phyloP scores from a whole-genome alignment of 1,140 invertebrate genomes.

The Lepidurus packardi region DNA sequence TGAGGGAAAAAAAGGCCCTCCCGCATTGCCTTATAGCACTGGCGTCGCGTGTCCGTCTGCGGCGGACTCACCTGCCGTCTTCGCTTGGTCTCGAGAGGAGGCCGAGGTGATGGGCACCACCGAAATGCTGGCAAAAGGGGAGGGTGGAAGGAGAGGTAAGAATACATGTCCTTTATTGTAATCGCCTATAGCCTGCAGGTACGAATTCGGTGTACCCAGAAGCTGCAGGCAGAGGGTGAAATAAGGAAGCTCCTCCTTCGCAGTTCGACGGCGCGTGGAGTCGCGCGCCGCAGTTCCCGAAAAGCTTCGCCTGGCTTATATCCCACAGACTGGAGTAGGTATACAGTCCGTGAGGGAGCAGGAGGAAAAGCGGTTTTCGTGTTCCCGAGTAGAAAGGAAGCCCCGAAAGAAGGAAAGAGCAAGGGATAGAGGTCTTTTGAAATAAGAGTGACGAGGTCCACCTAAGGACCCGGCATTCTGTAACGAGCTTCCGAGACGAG shows the following conservation, averaged over 20 bases:
- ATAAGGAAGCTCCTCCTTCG: constrained; percentile 17
- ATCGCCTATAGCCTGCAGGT: neutral
- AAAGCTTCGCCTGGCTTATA: constrained; percentile 4
- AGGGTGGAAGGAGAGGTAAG: neutral
- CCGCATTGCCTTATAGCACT: neutral
- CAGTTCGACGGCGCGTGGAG: constrained; percentile 5
- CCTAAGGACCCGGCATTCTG: constrained; percentile 13
- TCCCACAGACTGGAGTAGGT: neutral
- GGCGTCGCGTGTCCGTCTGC: neutral
- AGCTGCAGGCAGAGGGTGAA: constrained; percentile 1
- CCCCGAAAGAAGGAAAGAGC: constrained; percentile 15
- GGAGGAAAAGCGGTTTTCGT: constrained; percentile 10
- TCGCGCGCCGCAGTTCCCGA: neutral
- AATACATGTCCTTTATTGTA: neutral
- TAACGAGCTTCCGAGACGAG: constrained; percentile 20
- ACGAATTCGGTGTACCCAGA: neutral
- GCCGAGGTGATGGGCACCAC: neutral
- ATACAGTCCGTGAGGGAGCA: constrained; percentile 2
- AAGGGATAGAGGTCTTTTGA: neutral
- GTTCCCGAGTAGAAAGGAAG: constrained; percentile 15
- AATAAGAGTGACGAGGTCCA: constrained; percentile 21
- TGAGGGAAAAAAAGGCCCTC: neutral
- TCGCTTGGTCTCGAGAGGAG: neutral
- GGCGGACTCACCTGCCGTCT: constrained; percentile 5
- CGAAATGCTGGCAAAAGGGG: neutral